These are phyloP conservation scores for Nomada flava DNA, from an alignment of 2,888 invertebrate genomes.

Conservation along the genomic window DNA sequence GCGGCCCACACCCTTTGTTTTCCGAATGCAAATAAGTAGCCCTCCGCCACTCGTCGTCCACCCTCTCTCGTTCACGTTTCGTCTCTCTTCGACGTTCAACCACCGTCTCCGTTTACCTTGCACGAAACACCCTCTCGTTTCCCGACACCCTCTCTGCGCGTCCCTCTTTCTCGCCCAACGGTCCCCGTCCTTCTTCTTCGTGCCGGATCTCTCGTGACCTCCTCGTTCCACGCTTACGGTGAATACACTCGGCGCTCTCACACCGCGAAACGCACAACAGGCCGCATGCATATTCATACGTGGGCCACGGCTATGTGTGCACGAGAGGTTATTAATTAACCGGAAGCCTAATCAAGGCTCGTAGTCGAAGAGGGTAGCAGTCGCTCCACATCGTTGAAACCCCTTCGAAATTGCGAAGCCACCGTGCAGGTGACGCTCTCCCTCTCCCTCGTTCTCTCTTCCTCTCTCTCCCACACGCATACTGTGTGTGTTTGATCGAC, in stretches of 20 bases:
- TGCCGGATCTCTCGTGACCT: conserved; percentile 21
- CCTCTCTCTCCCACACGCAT: neutral
- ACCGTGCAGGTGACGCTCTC: conserved; percentile 69
- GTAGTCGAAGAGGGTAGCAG: conserved; percentile 78
- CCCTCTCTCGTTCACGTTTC: conserved; percentile 40
- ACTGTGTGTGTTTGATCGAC: conserved; percentile 54
- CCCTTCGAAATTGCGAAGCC: conserved; percentile 73
- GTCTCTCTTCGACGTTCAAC: conserved; percentile 20
- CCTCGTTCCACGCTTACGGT: conserved; percentile 44
- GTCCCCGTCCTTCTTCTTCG: conserved; percentile 14
- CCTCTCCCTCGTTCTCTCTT: neutral
- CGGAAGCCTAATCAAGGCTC: conserved; percentile 86
- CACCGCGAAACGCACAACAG: conserved; percentile 81
- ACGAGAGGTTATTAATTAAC: conserved; percentile 86
- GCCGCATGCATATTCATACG: conserved; percentile 83
- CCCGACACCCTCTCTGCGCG: conserved; percentile 33
- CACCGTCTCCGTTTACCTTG: conserved; percentile 29
- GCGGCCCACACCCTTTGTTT: conserved; percentile 80
- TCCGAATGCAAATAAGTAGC: conserved; percentile 83
- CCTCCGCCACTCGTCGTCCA: conserved; percentile 68
- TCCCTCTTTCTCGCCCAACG: conserved; percentile 23
- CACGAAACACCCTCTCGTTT: conserved; percentile 51
- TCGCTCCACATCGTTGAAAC: conserved; percentile 77
- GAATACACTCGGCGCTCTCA: conserved; percentile 72
- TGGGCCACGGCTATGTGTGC: conserved; percentile 78